Evolutionary conservation across 2,113 vertebrate genomes (phyloP).

Genomic region (Chaenocephalus aceratus): DNA sequence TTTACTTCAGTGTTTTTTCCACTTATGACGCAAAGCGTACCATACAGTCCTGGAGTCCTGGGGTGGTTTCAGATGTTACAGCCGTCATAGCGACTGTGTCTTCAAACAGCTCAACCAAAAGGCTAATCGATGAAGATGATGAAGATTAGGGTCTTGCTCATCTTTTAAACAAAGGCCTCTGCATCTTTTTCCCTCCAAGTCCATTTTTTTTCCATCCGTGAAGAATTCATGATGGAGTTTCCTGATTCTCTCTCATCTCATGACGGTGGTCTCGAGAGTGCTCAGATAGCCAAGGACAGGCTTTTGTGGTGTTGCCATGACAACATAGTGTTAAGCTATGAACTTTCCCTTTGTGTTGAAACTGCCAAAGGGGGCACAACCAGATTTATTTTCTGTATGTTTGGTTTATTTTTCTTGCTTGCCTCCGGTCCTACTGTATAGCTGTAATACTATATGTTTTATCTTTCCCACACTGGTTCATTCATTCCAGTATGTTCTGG

Average conservation of each 20-base stretch:
- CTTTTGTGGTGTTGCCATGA: constrained; percentile 63
- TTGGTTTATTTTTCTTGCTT: neutral
- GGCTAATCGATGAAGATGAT: constrained; percentile 5
- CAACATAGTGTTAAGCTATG: constrained; percentile 34
- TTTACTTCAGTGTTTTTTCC: neutral
- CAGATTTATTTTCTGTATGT: neutral
- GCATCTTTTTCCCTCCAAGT: neutral
- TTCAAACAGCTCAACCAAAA: constrained; percentile 26
- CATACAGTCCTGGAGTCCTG: neutral
- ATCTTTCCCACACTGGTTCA: neutral
- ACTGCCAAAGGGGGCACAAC: constrained; percentile 1
- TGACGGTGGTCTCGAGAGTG: constrained; percentile 1
- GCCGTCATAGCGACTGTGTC: neutral
- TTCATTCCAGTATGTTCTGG: constrained; percentile 13
- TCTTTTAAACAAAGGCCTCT: constrained; percentile 17
- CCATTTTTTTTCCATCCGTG: neutral
- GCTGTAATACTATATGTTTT: neutral
- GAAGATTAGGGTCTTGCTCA: neutral
- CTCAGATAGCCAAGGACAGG: constrained; percentile 47
- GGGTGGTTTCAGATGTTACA: constrained; percentile 12
- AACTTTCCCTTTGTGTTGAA: constrained; percentile 10
- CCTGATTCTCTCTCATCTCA: constrained; percentile 47
- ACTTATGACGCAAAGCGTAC: constrained; percentile 6
- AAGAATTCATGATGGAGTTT: constrained; percentile 31
- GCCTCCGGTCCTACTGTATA: neutral